Conservation (phyloP, 2,888 invertebrate species). For the Campoletis raptor region DNA sequence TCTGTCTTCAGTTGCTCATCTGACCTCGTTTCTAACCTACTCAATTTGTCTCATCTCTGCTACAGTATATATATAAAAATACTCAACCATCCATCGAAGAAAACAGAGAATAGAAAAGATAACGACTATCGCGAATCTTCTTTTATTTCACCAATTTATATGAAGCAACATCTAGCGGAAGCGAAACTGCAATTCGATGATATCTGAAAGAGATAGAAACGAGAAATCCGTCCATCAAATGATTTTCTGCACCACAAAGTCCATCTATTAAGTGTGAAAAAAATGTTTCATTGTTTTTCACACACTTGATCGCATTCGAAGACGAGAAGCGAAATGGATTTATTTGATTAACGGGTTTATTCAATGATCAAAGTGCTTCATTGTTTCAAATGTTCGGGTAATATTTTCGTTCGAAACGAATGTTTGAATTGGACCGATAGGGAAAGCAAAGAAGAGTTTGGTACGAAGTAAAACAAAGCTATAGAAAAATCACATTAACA, state of each 20-base stretch:
- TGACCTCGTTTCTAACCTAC: slow-evolving; percentile 73
- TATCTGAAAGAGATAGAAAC: not conserved
- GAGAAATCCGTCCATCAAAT: not conserved
- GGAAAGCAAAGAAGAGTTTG: not conserved
- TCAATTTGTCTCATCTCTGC: slow-evolving; percentile 75
- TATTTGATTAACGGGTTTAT: not conserved
- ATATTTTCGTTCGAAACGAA: not conserved
- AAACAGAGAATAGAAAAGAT: not conserved
- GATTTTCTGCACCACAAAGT: not conserved
- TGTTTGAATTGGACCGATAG: not conserved
- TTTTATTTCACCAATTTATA: not conserved
- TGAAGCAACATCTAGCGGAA: not conserved
- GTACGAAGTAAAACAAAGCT: slow-evolving; percentile 9
- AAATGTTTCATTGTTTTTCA: not conserved
- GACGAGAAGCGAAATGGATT: not conserved
- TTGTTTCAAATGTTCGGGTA: not conserved
- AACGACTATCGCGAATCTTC: not conserved
- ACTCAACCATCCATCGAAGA: not conserved
- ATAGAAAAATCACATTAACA: slow-evolving; percentile 41
- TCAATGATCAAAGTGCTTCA: not conserved
- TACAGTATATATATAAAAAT: not conserved
- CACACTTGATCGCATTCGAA: not conserved
- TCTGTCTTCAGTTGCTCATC: slow-evolving; percentile 76
- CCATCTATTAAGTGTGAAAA: not conserved
- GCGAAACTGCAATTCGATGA: not conserved